phyloP scores from a whole-genome alignment of 2,888 invertebrate genomes.

The Deilephila elpenor region DNA sequence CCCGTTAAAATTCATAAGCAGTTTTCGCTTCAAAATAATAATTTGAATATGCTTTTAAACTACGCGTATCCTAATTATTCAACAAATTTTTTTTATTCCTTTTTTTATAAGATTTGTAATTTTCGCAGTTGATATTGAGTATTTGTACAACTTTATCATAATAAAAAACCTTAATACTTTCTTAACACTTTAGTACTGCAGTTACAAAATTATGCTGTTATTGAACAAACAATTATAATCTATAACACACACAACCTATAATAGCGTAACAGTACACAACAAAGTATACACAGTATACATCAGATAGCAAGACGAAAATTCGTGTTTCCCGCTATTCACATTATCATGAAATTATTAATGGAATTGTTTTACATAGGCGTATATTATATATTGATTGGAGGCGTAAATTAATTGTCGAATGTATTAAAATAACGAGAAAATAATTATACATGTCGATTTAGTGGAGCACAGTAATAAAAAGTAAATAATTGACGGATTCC shows the following conservation, averaged over 20 bases:
- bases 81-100: too few species aligned
- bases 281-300: too few species aligned
- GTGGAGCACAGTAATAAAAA: slow-evolving; percentile 31
- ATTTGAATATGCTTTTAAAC: too few species aligned
- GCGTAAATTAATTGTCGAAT: not conserved
- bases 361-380: not conserved
- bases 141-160: too few species aligned
- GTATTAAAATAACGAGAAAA: not conserved
- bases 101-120: too few species aligned
- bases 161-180: too few species aligned
- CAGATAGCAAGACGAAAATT: not conserved
- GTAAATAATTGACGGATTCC: slow-evolving; percentile 52
- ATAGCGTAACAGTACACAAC: not conserved
- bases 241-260: not conserved
- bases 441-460: not conserved
- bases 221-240: not conserved
- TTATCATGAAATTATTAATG: not conserved
- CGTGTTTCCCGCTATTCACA: not conserved
- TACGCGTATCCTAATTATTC: too few species aligned
- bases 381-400: not conserved
- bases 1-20: too few species aligned
- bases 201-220: not conserved
- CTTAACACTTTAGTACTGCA: too few species aligned
- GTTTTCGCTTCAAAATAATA: too few species aligned
- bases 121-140: too few species aligned